Percentiles rank a stretch among this genome's conserved stretches.
Conservation (phyloP, 2,888 invertebrate genomes). For the Hermodice carunculata region DNA sequence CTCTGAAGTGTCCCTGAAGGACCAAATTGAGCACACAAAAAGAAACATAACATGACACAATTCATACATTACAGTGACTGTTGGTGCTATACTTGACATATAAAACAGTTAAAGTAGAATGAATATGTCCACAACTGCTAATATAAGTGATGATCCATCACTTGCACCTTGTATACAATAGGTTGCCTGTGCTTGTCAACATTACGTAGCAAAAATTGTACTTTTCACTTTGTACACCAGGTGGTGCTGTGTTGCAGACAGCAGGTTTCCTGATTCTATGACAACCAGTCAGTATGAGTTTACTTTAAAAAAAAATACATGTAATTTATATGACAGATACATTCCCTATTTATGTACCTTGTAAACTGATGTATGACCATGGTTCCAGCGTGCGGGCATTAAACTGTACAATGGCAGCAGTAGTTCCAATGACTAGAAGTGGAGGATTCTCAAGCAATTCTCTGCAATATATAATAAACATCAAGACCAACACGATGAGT, state of each 20-base stretch:
- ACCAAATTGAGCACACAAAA: not conserved
- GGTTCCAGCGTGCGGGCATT: slow-evolving; percentile 57
- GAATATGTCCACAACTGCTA: too few species aligned
- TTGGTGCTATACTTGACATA: not conserved
- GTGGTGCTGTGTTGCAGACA: too few species aligned
- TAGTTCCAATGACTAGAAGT: slow-evolving; percentile 54
- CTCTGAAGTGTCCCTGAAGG: too few species aligned
- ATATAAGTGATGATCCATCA: too few species aligned
- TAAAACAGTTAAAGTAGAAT: too few species aligned
- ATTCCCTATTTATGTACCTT: slow-evolving; percentile 26
- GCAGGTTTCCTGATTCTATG: too few species aligned
- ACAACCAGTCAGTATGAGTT: too few species aligned
- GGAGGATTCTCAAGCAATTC: slow-evolving; percentile 53
- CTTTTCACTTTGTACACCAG: too few species aligned
- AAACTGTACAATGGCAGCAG: slow-evolving; percentile 52
- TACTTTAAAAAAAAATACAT: not conserved
- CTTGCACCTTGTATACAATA: too few species aligned
- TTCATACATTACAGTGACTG: not conserved
- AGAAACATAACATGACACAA: not conserved
- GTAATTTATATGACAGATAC: not conserved
- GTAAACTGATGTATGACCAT: slow-evolving; percentile 44
- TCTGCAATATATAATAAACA: slow-evolving; percentile 30
- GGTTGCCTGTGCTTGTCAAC: too few species aligned
- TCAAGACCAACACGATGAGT: too few species aligned
- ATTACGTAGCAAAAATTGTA: too few species aligned